Conservation (phyloP, 35 echinoderm and acorn worm species). For the Heliocidaris tuberculata region DNA sequence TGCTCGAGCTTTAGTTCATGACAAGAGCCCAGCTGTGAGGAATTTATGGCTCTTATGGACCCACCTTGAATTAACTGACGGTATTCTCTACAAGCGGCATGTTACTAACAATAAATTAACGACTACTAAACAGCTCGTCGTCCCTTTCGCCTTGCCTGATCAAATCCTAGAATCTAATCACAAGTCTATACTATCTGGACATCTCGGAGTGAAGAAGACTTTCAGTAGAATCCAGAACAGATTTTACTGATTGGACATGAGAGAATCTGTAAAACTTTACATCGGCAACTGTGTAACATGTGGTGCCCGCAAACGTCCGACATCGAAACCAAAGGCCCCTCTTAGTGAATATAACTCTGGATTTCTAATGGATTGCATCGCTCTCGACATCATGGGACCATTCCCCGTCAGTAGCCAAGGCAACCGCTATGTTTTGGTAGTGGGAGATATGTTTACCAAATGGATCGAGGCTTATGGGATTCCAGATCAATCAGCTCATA, state of each 20-base stretch:
- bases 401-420: neutral
- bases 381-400: constrained; percentile 27
- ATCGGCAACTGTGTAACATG: neutral
- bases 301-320: neutral
- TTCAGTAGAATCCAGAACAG: neutral
- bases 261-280: neutral
- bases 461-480: no score
- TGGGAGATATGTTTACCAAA: no score
- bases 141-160: no score
- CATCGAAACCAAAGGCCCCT: constrained; percentile 24
- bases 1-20: neutral
- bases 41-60: no score
- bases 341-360: constrained; percentile 34
- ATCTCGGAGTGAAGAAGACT: constrained; percentile 37
- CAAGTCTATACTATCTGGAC: constrained; percentile 28
- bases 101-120: no score
- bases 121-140: no score
- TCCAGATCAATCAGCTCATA: no score
- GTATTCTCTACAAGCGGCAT: no score
- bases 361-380: constrained; percentile 20
- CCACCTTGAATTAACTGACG: no score
- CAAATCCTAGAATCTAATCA: no score
- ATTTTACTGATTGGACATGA: no score
- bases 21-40: constrained; percentile 16
- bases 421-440: no score